Evolutionary conservation across 2,888 invertebrate species (phyloP).

Genomic region (Chrysotoxum bicinctum): DNA sequence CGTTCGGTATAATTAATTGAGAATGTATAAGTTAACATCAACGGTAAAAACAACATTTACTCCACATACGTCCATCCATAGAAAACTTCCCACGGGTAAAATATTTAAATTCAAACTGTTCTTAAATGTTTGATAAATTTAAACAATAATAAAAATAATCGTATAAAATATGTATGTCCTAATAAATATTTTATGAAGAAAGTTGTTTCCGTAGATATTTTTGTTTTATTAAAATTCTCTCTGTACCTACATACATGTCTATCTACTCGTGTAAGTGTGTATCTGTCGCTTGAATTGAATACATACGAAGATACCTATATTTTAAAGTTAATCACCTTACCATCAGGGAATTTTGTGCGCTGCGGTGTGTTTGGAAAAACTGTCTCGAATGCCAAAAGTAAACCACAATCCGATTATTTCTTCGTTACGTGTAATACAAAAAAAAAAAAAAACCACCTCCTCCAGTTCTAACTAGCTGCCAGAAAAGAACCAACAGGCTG

Average conservation of each 20-base stretch:
- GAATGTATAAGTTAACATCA: neutral
- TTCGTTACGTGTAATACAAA: neutral
- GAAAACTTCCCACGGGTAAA: neutral
- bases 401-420: conserved; percentile 14
- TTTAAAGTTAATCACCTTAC: neutral
- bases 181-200: conserved; percentile 1
- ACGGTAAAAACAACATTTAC: neutral
- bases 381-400: neutral
- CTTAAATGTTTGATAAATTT: neutral
- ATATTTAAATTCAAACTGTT: neutral
- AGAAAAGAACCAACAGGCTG: neutral
- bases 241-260: neutral
- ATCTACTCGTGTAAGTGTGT: neutral
- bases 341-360: neutral
- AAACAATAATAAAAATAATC: neutral
- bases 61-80: neutral
- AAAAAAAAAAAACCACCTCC: neutral
- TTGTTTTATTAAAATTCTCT: neutral
- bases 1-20: no score
- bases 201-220: neutral
- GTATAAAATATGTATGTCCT: neutral
- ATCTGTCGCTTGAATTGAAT: neutral
- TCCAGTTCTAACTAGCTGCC: neutral
- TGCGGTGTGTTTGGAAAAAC: neutral
- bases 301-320: neutral